phyloP scores from a whole-genome alignment of 1,140 invertebrate species.

The Hyposmocoma kahamanoa region DNA sequence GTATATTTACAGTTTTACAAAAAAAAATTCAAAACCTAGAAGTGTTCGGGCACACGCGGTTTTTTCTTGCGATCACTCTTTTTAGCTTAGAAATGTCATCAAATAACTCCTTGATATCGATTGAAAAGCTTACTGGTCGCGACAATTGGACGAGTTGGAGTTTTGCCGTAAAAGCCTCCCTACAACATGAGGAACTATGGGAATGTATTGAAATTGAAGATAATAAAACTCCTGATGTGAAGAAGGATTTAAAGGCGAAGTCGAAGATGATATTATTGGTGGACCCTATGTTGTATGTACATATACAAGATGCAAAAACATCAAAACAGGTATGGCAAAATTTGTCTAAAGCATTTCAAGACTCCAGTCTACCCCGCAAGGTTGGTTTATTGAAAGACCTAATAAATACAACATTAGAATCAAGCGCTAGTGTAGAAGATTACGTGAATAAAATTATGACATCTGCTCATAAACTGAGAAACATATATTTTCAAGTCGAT shows the following conservation, averaged over 20 bases:
- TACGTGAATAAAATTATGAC: not conserved
- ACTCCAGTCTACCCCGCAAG: not conserved
- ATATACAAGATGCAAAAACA: not conserved
- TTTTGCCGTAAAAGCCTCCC: slow-evolving; percentile 20
- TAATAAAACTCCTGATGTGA: not conserved
- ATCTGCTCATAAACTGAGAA: not conserved
- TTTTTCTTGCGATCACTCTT: no score
- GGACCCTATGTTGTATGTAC: not conserved
- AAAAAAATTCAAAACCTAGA: no score
- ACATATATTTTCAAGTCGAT: not conserved
- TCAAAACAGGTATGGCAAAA: slow-evolving; percentile 37
- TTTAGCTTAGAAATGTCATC: no score
- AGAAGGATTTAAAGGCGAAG: not conserved
- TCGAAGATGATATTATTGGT: not conserved
- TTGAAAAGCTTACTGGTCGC: slow-evolving; percentile 21
- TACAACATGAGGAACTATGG: slow-evolving; percentile 22
- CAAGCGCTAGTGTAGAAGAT: not conserved
- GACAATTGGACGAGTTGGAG: slow-evolving; percentile 21
- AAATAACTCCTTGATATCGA: no score
- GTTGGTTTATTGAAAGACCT: slow-evolving; percentile 1
- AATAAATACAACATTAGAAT: slow-evolving; percentile 1
- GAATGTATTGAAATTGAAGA: slow-evolving; percentile 6
- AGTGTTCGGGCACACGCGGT: no score
- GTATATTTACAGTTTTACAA: no score
- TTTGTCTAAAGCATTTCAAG: slow-evolving; percentile 2